Base-by-base conservation (phyloP, 2,888 invertebrate species). In the Polyommatus iphigenia region DNA sequence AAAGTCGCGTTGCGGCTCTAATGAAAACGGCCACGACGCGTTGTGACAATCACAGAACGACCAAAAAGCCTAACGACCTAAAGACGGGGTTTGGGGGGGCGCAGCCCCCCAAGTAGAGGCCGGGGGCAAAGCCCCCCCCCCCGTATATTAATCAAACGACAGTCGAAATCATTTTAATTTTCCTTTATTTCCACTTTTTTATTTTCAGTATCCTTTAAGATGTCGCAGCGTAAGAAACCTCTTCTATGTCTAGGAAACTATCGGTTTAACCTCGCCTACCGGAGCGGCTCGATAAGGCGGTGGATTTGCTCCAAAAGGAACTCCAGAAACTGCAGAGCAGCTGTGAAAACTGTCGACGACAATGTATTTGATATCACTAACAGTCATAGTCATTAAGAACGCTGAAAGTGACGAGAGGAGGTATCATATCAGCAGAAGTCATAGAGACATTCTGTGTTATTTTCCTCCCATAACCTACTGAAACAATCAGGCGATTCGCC, bases 281-380 rank as follows among this genome's bases (percentile, higher is more conserved):
- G 18, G 15, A 54, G 18, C 15, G 54, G 54, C 18, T 18, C 13
- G 54, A 18, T 54, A 18, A 54, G 5, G 54, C 54, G 54, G 54
- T 54, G 54, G 54, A 15, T 54, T 54, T 54, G 54, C 18, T 18
- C 13, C 54, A 54, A 46, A 46, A 46, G 24, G 0, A 88, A 89
- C 78, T 90, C 91, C 78, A 90, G 87, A 76, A 90, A 91, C 76
- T 91, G 91, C 78, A 87, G 82, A 72, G 91, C 91, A 0, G 86
- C 87, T 29, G 81, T 91, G 8, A 87, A 90, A 24, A 85, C 88
- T 0, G 85, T 88, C 0, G 85, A 91, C 76, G 86, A 91, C 77
- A 87, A 87, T 80, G 90, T 91, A 71, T 84, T 91, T 32, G 89
- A 89, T 4, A 87, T 90, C 62, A 86, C 85, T 78, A 91, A 91